Evolutionary conservation across 2,888 invertebrate genomes (phyloP).

Genomic region (Anthophora plumipes): DNA sequence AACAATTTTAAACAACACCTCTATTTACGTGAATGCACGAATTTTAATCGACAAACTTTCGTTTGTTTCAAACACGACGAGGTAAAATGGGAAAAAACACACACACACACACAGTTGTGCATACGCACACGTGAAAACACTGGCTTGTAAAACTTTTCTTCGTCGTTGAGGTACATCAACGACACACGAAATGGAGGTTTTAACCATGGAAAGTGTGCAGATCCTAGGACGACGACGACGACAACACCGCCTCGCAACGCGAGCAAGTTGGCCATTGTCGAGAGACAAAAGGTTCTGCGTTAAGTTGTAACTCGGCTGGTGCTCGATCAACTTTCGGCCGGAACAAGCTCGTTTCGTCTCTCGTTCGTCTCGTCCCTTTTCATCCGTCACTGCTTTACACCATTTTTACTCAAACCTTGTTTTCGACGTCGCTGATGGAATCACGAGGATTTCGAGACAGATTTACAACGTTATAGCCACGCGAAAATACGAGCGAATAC

Average conservation of each 20-base stretch:
- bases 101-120: too few species aligned
- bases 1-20: too few species aligned
- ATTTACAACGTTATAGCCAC: conserved; percentile 4
- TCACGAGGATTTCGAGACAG: conserved; percentile 1
- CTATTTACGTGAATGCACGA: not conserved
- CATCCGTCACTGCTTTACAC: not conserved
- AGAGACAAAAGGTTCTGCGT: conserved; percentile 70
- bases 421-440: conserved; percentile 21
- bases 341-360: conserved; percentile 33
- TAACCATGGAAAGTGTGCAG: conserved; percentile 35
- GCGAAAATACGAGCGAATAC: conserved; percentile 1
- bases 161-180: conserved; percentile 20
- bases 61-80: not conserved
- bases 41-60: not conserved
- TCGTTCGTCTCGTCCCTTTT: conserved; percentile 20
- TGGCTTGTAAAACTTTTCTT: conserved; percentile 33
- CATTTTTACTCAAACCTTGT: conserved; percentile 36
- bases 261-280: conserved; percentile 73
- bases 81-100: too few species aligned
- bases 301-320: conserved; percentile 67
- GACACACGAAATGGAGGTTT: conserved; percentile 31
- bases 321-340: conserved; percentile 61
- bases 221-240: conserved; percentile 30
- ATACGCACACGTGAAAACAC: not conserved
- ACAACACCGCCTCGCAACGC: conserved; percentile 25